Percentiles rank a stretch among this genome's conserved stretches.
phyloP scores from a whole-genome alignment of 2,113 vertebrate species.

The Xiphophorus couchianus region DNA sequence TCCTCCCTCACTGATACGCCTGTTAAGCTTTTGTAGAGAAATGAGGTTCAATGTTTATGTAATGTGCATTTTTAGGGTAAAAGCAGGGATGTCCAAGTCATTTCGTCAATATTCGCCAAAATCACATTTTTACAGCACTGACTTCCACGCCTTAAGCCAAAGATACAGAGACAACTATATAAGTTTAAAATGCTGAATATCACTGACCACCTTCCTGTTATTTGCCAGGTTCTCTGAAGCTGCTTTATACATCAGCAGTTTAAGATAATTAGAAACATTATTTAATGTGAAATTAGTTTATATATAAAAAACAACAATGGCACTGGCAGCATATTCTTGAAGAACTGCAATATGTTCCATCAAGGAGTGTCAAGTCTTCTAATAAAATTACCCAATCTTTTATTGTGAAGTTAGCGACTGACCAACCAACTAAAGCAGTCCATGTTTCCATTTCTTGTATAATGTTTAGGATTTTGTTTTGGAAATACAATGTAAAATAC shows the following conservation, averaged over 20 bases:
- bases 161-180: neutral
- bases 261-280: neutral
- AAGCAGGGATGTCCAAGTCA: neutral
- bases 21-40: neutral
- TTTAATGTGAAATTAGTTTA: neutral
- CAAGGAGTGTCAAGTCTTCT: neutral
- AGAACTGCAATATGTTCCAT: neutral
- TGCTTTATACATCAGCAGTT: no score
- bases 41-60: neutral
- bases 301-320: neutral
- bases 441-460: no score
- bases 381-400: neutral
- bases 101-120: neutral
- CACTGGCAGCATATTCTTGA: neutral
- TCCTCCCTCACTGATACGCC: neutral
- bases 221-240: neutral
- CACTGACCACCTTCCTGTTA: neutral
- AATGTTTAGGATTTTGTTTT: neutral
- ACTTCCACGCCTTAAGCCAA: neutral
- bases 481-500: neutral
- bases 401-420: neutral
- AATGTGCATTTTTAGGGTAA: neutral
- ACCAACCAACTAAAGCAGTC: neutral
- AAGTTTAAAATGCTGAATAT: no score
- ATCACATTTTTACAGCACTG: no score